These are phyloP conservation scores for Morinoia aosen DNA, from an alignment of 2,888 invertebrate species.

Conservation along the genomic window DNA sequence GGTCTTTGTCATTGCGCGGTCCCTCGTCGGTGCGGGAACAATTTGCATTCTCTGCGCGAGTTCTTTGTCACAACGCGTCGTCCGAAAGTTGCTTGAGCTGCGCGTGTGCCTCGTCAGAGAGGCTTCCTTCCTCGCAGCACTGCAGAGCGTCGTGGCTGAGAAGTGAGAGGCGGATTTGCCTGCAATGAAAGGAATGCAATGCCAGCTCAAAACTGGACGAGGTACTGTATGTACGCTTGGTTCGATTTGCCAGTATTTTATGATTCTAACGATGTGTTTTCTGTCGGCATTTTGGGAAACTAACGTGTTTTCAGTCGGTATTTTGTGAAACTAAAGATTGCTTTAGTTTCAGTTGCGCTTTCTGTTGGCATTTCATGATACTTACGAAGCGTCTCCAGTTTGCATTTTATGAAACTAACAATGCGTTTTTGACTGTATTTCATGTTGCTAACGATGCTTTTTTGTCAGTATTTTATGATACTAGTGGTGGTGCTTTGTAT, in stretches of 20 bases:
- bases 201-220: neutral
- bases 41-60: neutral
- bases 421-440: no score
- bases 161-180: neutral
- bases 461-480: neutral
- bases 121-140: neutral
- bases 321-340: no score
- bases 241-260: neutral
- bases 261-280: neutral
- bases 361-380: no score
- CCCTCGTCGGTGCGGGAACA: neutral
- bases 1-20: slow-evolving; percentile 18
- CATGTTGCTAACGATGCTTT: neutral
- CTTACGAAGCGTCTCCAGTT: no score
- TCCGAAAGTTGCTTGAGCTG: neutral
- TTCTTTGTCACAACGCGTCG: neutral
- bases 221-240: neutral
- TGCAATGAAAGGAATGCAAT: neutral
- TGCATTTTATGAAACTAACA: no score
- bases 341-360: no score
- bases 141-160: neutral
- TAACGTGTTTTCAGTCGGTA: no score
- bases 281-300: no score
- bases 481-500: neutral
- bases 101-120: neutral